Evolutionary conservation across 2,888 invertebrate genomes (phyloP), one percentile per base, ranked within the genome.

Genomic region (Anarsia innoxiella): DNA sequence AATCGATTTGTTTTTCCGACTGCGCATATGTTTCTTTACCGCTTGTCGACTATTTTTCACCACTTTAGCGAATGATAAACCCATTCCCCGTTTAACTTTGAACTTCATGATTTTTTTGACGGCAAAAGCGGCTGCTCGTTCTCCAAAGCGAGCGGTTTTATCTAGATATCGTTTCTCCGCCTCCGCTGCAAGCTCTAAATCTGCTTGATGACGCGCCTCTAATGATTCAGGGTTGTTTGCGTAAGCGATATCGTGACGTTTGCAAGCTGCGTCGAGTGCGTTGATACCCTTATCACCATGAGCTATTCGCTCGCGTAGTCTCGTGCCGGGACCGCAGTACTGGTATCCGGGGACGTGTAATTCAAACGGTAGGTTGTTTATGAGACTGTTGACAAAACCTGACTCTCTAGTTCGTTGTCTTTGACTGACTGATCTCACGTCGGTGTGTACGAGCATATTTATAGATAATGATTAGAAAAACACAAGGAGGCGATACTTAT

Each of bases 221-320:
- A 54, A n/a, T 3, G 8, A 36, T 42, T 41, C 30, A 25, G 19
- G 13, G 27, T 23, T 3, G 8, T 48, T 35, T 5, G 30, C n/a
- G 26, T 49, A 51, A 10, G 49, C 45, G 28, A 49, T 52, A 14
- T 53, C 52, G 45, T 50, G 52, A 2, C 40, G 9, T 30, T 39
- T 53, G 35, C 53, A 51, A 33, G 31, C 37, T 27, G 49, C 46
- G 35, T 53, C 49, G 14, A 51, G 23, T 12, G 34, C 6, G 29
- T 53, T 53, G 0, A 50, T 48, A 9, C 66, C 66, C 14, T 23
- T 38, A 49, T 71, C 66, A 10, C 62, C 64, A 19, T 67, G 56
- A 54, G 3, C 46, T 47, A 41, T 53, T 48, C 40, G 49, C 57
- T 48, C 52, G 48, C 41, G 33, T 53, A 48, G 45, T 38, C 48